Evolutionary conservation across 2,888 invertebrate species (phyloP), one percentile per base, ranked within the genome.

Genomic region (Aradus depressus): DNA sequence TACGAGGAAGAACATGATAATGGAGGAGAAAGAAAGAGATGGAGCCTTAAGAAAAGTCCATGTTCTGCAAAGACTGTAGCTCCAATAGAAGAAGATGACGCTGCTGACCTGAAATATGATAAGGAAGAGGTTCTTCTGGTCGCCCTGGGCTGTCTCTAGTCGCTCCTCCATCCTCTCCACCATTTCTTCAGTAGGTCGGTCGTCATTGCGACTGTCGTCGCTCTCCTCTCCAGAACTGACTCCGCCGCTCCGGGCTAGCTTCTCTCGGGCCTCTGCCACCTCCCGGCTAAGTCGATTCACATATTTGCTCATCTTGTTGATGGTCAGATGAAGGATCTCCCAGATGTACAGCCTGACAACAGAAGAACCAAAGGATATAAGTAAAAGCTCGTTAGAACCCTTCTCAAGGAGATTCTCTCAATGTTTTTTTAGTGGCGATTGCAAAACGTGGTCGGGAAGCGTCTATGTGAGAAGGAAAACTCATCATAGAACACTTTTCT

Each of bases 131-230:
- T 93, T 88, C 71, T 96, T 96, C 70, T 95, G 93, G 70, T 96
- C 93, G 58, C 90, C 90, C 71, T 93, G 92, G 0, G 91, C 92
- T 2, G 86, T 82, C 69, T 96, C 96, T 52, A 95, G 68, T 54
- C 86, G 84, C 67, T 96, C 95, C 67, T 96, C 95, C 90, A 95
- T 90, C 51, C 89, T 79, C 66, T 95, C 95, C 1, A 96, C 86
- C 64, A 86, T 83, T 74, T 95, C 84, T 63, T 82, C 82, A 1
- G 80, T 79, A 0, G 83, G 81, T 58, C 78, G 74, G 58, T 79
- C 78, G 8, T 71, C 68, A 44, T 72, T 71, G 18, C 59, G 59
- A 4, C 56, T 60, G 32, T 54, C 60, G 39, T 64, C 65, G 56
- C 64, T 66, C 21, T 74, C 76, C 55, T 84, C 85, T 1, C 58